phyloP scores from a whole-genome alignment of 2,797 vertebrate genomes.

The Sternarchorhynchus goeldii region DNA sequence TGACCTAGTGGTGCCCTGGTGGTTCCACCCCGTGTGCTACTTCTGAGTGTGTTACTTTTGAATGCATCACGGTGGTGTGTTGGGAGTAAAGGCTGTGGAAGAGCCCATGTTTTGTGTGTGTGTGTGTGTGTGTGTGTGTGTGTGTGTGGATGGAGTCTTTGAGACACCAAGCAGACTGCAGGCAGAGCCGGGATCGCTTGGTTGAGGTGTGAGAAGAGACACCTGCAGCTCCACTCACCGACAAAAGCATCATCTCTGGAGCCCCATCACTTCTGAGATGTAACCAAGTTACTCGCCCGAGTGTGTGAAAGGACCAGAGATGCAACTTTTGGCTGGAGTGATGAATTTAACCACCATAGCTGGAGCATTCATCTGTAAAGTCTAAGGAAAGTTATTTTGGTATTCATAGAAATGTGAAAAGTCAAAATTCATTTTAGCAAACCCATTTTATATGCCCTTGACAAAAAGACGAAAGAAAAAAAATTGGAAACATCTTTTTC shows the following conservation, averaged over 20 bases:
- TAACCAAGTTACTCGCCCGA: no score
- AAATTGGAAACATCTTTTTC: neutral
- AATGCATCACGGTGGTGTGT: neutral
- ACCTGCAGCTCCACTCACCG: no score
- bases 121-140: no score
- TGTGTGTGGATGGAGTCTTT: neutral
- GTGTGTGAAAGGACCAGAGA: neutral
- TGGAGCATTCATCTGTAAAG: neutral
- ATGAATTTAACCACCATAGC: neutral
- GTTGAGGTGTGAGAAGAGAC: no score
- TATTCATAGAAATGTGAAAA: neutral
- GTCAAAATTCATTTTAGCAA: neutral
- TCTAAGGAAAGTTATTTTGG: neutral
- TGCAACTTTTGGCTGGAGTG: neutral
- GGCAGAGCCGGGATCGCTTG: no score
- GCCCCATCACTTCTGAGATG: no score
- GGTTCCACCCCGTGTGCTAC: no score
- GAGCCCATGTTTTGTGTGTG: neutral
- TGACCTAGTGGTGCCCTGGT: no score
- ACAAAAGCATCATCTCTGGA: no score
- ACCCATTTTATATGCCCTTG: neutral
- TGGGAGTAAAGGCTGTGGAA: neutral
- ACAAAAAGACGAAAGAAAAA: neutral
- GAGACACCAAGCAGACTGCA: neutral
- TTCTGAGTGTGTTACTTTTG: neutral